Base-by-base conservation (phyloP, 2,797 vertebrate genomes). In the Chrosomus eos region DNA sequence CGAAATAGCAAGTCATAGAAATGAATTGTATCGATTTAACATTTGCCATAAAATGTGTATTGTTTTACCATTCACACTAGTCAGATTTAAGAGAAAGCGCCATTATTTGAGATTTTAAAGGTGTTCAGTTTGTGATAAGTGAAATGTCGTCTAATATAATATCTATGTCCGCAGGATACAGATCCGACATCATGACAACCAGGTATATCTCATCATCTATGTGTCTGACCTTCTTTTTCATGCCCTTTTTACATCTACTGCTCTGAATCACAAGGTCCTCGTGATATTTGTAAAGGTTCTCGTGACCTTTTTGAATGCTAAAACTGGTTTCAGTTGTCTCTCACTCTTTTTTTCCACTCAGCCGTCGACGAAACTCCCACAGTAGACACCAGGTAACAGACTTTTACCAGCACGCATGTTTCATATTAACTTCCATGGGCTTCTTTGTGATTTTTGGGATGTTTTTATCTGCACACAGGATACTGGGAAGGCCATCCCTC, bases 311-410 rank as follows among this genome's bases (percentile, higher is more conserved):
- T 71, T 70, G 64, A 67, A 62, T 33, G 40, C 82, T 51, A 38
- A 67, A 67, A 51, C 51, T 58, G 13, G 82, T 73, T 80, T 67
- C 60, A 72, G 6, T 77, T 14, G 71, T 58, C 10, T 84, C 10
- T 78, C 10, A 82, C 5, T 48, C 7, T 58, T 73, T 33, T 68
- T 62, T 10, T 7, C 51, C 58, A 2, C 23, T 75, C 94, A 99
- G 98, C 94, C 96, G 98, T 93, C 97, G 98, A 93, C 95, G 98
- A 94, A 99, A 99, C 93, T 99, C 98, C 89, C 98, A 99, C 91
- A 95, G 96, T 19, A 97, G 98, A 93, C 96, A 99, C 91, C 98
- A 99, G 98, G 98, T 99, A 98, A 80, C 23, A 3, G 51, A 18
- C 4, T 31, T 64, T 64, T 43, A 28, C 16, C 36, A 19, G 23